Base-by-base conservation (phyloP, 2,113 vertebrate species). In the Mus musculus region DNA sequence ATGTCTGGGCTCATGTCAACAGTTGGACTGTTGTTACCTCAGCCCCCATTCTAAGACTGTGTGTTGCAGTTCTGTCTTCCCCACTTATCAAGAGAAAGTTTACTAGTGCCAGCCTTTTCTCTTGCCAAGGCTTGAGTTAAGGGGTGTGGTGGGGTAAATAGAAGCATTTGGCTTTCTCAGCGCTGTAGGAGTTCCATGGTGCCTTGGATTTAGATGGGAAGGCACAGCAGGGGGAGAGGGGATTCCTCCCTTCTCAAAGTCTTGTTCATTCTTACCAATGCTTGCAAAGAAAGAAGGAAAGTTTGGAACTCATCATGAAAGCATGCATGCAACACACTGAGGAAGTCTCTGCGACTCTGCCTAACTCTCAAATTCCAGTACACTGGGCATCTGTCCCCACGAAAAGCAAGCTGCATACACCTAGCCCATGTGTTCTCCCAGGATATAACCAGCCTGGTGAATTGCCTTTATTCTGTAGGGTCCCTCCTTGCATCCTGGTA, bases 381-480 rank as follows among this genome's bases (percentile, higher is more conserved):
- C 1, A 0, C 36, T 3, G 12, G 5, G 33, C 19, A 3, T 67
- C 28, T 1, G 22, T 56, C 69, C 56, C 46, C 2, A 0, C 0
- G 2, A 39, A 3, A 13, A 24, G 72, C 28, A 52, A 49, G 59
- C 71, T 75, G 0, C 4, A 0, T 46, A 2, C 33, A 20, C 20
- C 26, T 52, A 92, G 49, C 24, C 78, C 16, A 10, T 16, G 7
- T 52, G 42, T 94, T 77, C 36, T 11, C 5, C 36, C 30, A 46
- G 72, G 52, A 52, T 0, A 0, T 14, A 14, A 2, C 26, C 17
- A 3, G 78, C 92, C 52, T 52, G 30, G 33, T 0, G 16, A 12
- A 2, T 33, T 61, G 22, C 77, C 82, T n/a, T n/a, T 46, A 69
- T 59, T 17, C 69, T 24, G 7, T 10, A 0, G 76, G 46, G 11